Conservation (phyloP, 1,140 invertebrate species). For the Chironomus striatipennis region DNA sequence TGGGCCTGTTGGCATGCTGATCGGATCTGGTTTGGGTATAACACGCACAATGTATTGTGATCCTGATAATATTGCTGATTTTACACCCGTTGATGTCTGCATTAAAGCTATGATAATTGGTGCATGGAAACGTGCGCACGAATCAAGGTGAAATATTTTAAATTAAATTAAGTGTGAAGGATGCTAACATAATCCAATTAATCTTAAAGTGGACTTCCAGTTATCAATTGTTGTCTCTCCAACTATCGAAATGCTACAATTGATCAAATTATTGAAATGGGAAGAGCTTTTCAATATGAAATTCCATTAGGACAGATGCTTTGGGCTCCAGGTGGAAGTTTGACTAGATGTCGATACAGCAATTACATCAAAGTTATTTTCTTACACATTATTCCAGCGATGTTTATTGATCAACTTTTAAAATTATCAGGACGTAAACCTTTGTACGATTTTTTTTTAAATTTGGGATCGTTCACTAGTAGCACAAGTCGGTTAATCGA, state of each 20-base stretch:
- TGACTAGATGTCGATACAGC: conserved; percentile 42
- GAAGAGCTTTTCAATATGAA: conserved; percentile 42
- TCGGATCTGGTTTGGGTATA: conserved; percentile 62
- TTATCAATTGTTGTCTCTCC: conserved; percentile 59
- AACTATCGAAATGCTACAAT: conserved; percentile 60
- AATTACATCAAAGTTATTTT: conserved; percentile 51
- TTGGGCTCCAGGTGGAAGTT: conserved; percentile 52
- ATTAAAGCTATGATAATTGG: conserved; percentile 69
- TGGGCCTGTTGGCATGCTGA: conserved; percentile 71
- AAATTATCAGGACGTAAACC: conserved; percentile 55
- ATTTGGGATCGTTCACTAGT: conserved; percentile 19
- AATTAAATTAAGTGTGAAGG: neutral
- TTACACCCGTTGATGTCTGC: conserved; percentile 78
- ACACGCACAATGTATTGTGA: conserved; percentile 63
- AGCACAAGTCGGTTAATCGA: too few species aligned
- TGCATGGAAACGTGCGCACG: conserved; percentile 56
- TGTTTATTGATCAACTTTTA: conserved; percentile 55
- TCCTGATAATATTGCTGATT: conserved; percentile 56
- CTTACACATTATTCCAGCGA: conserved; percentile 58
- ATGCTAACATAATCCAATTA: neutral
- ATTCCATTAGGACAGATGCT: conserved; percentile 57
- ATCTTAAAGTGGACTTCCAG: conserved; percentile 40
- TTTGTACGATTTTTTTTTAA: conserved; percentile 53
- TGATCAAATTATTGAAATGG: conserved; percentile 47
- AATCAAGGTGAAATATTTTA: neutral